Conservation (phyloP, 2,888 invertebrate species). For the Yponomeuta plumbellus region DNA sequence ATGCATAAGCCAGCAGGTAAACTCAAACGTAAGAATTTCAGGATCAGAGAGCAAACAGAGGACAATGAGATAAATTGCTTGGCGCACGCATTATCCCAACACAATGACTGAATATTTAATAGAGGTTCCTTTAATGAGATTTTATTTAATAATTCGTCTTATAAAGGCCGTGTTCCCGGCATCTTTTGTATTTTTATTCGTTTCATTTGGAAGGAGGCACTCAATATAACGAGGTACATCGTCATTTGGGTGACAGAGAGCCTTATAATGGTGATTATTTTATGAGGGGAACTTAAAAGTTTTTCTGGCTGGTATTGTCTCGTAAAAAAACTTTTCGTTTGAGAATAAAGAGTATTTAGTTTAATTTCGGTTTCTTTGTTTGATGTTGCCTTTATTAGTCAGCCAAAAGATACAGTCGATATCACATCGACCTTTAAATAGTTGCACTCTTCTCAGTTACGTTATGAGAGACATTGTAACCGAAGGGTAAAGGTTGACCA, state of each 20-base stretch:
- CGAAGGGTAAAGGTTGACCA: too few species aligned
- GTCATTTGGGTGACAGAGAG: constrained; percentile 10
- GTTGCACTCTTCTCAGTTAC: too few species aligned
- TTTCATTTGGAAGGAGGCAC: constrained; percentile 25
- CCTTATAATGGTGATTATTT: constrained; percentile 13
- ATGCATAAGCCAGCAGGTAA: constrained; percentile 53
- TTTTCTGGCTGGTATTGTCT: neutral
- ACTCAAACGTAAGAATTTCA: constrained; percentile 41
- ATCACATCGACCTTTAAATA: too few species aligned
- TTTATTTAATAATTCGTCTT: constrained; percentile 29
- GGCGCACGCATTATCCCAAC: constrained; percentile 15
- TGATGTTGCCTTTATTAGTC: neutral
- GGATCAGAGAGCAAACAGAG: constrained; percentile 37
- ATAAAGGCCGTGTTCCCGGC: constrained; percentile 28
- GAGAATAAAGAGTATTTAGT: neutral
- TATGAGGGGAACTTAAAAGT: constrained; percentile 1
- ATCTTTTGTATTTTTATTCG: constrained; percentile 31
- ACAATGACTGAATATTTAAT: constrained; percentile 24
- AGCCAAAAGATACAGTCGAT: neutral
- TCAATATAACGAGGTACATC: constrained; percentile 13
- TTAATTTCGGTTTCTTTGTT: neutral
- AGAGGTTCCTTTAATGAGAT: constrained; percentile 26
- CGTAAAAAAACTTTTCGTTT: neutral
- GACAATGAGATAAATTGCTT: constrained; percentile 30
- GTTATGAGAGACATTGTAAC: too few species aligned